Base-by-base conservation (phyloP, 2,888 invertebrate genomes). In the Siphonodentalium dalli region DNA sequence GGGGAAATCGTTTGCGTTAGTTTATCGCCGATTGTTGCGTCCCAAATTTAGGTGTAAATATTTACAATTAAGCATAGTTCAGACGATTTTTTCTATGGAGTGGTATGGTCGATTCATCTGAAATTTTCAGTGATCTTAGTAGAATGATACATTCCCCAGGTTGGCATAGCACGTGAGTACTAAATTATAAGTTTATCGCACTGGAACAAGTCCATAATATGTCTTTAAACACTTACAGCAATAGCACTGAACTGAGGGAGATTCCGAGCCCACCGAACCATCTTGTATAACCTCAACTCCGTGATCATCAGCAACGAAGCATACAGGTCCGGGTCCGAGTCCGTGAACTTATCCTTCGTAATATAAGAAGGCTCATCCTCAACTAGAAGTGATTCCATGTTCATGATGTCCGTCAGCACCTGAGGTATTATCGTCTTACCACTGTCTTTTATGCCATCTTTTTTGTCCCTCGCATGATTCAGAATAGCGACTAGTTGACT, bases 241-340 rank as follows among this genome's bases (percentile, higher is more conserved):
- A 97, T 95, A 83, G 94, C 93, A 81, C 95, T 93, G 81, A 97
- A 97, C 24, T 97, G 87, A 15, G 97, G 96, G 80, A 97, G 84
- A 82, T 94, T 95, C 82, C 97, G 93, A 85, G 96, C 96, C 97
- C 97, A 97, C 80, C 96, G 94, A 61, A 97, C 97, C 69, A 97
- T 94, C 85, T 96, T 94, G 82, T 96, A 97, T 18, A 97, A 87
- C 41, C 96, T 86, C 82, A 95, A 92, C 82, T 97, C 97, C 39
- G 96, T 96, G 31, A 81, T 58, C 52, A 80, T 80, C 43, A 81
- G 68, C 50, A 82, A 59, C 21, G 68, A 70, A 23, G 68, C 62
- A 53, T 74, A 72, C 39, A 72, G 59, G 29, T 65, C 67, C n/a
- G 69, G 68, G 37, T 74, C 72, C 8, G 66, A 64, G 7, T 63